phyloP scores from a whole-genome alignment of 2,113 vertebrate species.

The Podarcis raffonei region DNA sequence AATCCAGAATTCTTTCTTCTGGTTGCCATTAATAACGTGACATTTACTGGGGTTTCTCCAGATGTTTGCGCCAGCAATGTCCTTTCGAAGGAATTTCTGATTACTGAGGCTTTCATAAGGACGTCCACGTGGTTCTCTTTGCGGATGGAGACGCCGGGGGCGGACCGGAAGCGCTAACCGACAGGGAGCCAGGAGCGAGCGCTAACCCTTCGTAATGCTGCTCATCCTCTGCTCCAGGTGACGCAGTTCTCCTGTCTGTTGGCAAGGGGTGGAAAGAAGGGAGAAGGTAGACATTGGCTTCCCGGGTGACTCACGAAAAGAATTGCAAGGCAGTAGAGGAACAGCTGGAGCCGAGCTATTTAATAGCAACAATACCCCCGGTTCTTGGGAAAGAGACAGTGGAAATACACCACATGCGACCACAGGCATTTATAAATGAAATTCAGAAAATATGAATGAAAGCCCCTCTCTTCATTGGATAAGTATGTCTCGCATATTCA shows the following conservation, averaged over 20 bases:
- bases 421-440: slow-evolving; percentile 22
- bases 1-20: background rate
- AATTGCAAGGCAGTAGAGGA: background rate
- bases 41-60: slow-evolving; percentile 25
- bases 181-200: background rate
- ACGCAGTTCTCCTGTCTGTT: rapidly evolving
- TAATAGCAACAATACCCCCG: background rate
- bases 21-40: slow-evolving; percentile 23
- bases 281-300: background rate
- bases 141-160: background rate
- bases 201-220: too few relatives aligned
- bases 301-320: background rate
- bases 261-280: background rate
- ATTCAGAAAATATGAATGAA: slow-evolving; percentile 17
- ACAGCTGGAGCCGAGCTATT: slow-evolving; percentile 8
- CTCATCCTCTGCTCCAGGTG: background rate
- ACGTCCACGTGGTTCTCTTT: background rate
- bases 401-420: slow-evolving; percentile 17
- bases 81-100: background rate
- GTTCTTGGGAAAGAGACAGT: slow-evolving; percentile 29
- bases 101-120: background rate
- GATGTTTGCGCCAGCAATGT: slow-evolving; percentile 14
- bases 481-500: background rate
- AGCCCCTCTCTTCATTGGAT: background rate
- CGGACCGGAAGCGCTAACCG: background rate